These are phyloP conservation scores for Mesorhabditis belari DNA, from an alignment of 2,888 invertebrate genomes.

Conservation along the genomic window DNA sequence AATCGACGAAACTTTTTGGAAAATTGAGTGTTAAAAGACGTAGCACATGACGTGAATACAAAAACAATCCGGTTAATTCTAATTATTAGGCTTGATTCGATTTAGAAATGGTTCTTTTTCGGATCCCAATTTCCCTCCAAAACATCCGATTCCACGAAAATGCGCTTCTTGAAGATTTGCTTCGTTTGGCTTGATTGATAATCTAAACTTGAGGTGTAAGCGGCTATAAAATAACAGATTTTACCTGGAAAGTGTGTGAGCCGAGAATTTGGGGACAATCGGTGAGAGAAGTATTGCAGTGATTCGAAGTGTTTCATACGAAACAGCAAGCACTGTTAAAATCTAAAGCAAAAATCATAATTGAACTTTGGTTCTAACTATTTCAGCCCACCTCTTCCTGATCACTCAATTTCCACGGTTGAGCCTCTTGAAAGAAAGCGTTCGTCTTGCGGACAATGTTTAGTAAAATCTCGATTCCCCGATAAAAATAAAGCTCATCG, in stretches of 20 bases:
- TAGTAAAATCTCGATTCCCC: constrained; percentile 71
- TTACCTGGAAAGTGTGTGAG: constrained; percentile 61
- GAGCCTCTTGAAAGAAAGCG: constrained; percentile 64
- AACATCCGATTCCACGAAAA: too few relatives aligned
- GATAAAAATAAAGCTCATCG: constrained; percentile 39
- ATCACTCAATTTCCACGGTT: background rate
- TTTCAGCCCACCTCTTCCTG: background rate
- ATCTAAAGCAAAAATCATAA: constrained; percentile 3
- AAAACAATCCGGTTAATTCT: too few relatives aligned
- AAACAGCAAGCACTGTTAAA: constrained; percentile 66
- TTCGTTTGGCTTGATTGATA: too few relatives aligned
- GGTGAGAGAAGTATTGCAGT: constrained; percentile 76
- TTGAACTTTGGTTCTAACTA: background rate
- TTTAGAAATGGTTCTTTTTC: too few relatives aligned
- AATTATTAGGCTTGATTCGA: too few relatives aligned
- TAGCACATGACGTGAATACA: too few relatives aligned
- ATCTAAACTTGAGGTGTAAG: too few relatives aligned
- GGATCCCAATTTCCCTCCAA: too few relatives aligned
- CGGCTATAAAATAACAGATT: too few relatives aligned
- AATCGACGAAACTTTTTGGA: too few relatives aligned
- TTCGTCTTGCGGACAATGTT: constrained; percentile 72
- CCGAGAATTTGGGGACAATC: constrained; percentile 70
- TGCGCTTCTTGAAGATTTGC: too few relatives aligned
- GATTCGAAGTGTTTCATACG: constrained; percentile 76
- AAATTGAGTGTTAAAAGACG: too few relatives aligned